Base-by-base conservation (phyloP, 2,113 vertebrate species). In the Callorhinus ursinus region DNA sequence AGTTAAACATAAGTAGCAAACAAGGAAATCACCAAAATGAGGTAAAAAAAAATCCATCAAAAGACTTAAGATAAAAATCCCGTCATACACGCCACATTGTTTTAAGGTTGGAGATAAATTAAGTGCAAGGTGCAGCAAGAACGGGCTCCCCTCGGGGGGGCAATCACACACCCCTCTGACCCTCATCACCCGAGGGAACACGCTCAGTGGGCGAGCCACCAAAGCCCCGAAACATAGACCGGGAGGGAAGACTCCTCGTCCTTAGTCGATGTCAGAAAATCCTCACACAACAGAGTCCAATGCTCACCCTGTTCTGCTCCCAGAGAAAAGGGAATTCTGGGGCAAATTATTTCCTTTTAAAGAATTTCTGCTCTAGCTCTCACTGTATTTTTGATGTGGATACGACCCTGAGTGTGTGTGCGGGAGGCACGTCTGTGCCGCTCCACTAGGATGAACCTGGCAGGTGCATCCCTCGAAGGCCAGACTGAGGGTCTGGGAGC, bases 341-440 rank as follows among this genome's bases (percentile, higher is more conserved):
- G 33, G 21, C 22, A 9, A 69, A 71, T 1, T 49, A 39, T 12
- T 69, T 39, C 31, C 81, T 71, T n/a, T 31, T 18, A 18, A 42
- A 65, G n/a, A 59, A 36, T 31, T 28, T 46, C 94, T 49, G 39
- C 36, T 4, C 22, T 1, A 21, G 18, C 59, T 24, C 15, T 33
- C 24, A 22, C 22, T 22, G 49, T 3, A 31, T 13, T 24, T 36
- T 7, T 24, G 46, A 36, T 2, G 24, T 1, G 49, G 59, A 57
- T 16, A 53, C 10, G 36, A n/a, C 36, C 36, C 80, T 1, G 18
- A 4, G 21, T 1, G 6, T 31, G 53, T 61, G 13, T 12, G 7
- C 16, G 19, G 1, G 14, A 1, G 7, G 16, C 22, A 4, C 0
- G 0, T 53, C 9, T 1, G 15, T 0, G 33, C 42, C 0, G 0